Base-by-base conservation (phyloP, 64 coral and sea anemone genomes). In the Cladopsammia gracilis region DNA sequence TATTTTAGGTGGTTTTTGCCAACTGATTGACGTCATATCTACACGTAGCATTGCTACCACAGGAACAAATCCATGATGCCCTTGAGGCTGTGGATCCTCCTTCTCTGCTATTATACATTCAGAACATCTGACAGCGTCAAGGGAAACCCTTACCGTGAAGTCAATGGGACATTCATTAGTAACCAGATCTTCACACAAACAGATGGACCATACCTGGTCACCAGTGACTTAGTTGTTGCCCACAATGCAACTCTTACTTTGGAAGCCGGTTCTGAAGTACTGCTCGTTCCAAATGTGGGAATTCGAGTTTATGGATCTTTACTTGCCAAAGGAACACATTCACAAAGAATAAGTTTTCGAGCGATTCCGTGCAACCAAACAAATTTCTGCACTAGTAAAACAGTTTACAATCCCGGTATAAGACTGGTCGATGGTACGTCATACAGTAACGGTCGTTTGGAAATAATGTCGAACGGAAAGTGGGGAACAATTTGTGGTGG, bases 201-300 rank as follows among this genome's bases (percentile, higher is more conserved):
- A 67, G 49, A 91, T 73, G 86, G 89, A 6, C 94, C 94, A 15
- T 96, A 96, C 77, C 64, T 76, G n/a, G 70, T 96, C 70, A 96
- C 83, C 1, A 74, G 73, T 42, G 76, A 96, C 10, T 48, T 96
- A 18, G 45, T 92, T 58, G 69, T 96, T 54, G 18, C 77, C 22
- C 71, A 92, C 4, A 85, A 52, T 15, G 42, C 89, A 4, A 96
- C 48, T 18, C 65, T 96, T 62, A 88, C 62, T 25, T 61, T 96
- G 7, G 89, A 96, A 57, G 64, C 94, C 20, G 94, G 94, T 16
- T 34, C 69, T 8, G 22, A 88, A 67, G 59, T 96, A 6, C 15
- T 53, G 43, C 80, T 96, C 15, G n/a, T 75, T 11, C 69, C 94
- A 64, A 71, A 69, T 6, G 70, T 96, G 1, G 84, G 89, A 10